phyloP scores from a whole-genome alignment of 2,797 vertebrate genomes.

The Garrulus glandarius region DNA sequence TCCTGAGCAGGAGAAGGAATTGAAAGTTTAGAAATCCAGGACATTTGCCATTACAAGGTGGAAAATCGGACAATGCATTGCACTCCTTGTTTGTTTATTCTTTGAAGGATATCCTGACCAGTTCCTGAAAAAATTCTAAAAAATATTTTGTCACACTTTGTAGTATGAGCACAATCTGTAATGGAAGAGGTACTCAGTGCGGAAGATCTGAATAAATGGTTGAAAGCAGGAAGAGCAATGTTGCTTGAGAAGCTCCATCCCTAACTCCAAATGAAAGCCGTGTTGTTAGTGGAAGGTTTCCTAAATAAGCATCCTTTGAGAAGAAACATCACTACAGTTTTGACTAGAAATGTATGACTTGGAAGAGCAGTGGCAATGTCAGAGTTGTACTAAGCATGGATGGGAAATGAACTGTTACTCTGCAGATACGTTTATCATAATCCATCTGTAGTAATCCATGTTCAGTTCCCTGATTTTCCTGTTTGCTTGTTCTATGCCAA shows the following conservation, averaged over 20 bases:
- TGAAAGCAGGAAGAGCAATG: background rate
- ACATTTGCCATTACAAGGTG: background rate
- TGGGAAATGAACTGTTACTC: background rate
- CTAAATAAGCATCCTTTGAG: background rate
- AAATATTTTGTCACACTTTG: background rate
- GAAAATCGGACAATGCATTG: background rate
- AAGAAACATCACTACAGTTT: background rate
- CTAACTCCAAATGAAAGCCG: background rate
- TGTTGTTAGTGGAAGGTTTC: background rate
- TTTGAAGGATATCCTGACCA: background rate
- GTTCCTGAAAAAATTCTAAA: background rate
- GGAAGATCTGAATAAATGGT: background rate
- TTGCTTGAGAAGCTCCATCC: background rate
- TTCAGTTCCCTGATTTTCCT: background rate
- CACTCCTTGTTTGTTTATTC: background rate
- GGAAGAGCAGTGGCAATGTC: background rate
- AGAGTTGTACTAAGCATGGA: background rate
- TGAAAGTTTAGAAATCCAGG: background rate
- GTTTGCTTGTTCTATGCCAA: background rate
- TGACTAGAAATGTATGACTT: background rate
- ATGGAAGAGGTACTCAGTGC: background rate
- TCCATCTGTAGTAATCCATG: background rate
- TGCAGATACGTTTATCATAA: background rate
- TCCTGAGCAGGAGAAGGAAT: background rate
- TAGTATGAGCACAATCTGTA: background rate